Base-by-base conservation (phyloP, 2,797 vertebrate species). In the Channa striata region DNA sequence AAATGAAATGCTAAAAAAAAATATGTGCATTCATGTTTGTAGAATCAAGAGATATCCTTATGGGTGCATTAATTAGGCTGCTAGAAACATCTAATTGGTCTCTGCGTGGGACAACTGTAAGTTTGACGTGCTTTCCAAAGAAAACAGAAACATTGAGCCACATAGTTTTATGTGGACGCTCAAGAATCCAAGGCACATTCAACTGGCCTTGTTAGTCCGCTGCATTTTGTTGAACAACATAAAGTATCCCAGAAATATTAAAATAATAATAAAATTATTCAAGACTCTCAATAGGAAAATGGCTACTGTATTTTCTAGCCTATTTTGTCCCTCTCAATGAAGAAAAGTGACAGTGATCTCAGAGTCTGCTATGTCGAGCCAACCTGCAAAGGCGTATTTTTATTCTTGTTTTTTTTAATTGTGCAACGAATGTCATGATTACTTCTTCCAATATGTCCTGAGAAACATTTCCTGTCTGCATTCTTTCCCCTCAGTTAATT, bases 371-470 rank as follows among this genome's bases (percentile, higher is more conserved):
- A 33, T 59, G 72, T 89, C 74, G 59, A 56, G 67, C 10, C 43
- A 23, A 23, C 16, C 46, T 14, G 52, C n/a, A 53, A 70, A 75
- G 71, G 84, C 75, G 70, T 84, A 68, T 87, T 86, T 89, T 90
- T 82, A 83, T 82, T 90, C 61, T 33, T 66, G n/a, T 42, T 14
- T 48, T n/a, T 83, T 92, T 92, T 93, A 93, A 93, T 92, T 91
- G 89, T 44, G 43, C 19, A 8, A 3, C 4, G 89, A 89, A 90
- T 82, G 89, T 91, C 89, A 88, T 51, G 75, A 72, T 72, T 88
- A 74, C 82, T 77, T 84, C 83, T 87, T 84, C 67, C 68, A 68
- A 75, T 61, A 48, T 52, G 82, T 91, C 79, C 54, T 59, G 33
- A 82, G 84, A 91, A 86, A 83, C 76, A 77, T 82, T 90, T 85